A percentile compares a stretch with the other conserved stretches of the same genome.
Evolutionary conservation across 2,113 vertebrate species (phyloP).

Genomic region (Neoarius graeffei): DNA sequence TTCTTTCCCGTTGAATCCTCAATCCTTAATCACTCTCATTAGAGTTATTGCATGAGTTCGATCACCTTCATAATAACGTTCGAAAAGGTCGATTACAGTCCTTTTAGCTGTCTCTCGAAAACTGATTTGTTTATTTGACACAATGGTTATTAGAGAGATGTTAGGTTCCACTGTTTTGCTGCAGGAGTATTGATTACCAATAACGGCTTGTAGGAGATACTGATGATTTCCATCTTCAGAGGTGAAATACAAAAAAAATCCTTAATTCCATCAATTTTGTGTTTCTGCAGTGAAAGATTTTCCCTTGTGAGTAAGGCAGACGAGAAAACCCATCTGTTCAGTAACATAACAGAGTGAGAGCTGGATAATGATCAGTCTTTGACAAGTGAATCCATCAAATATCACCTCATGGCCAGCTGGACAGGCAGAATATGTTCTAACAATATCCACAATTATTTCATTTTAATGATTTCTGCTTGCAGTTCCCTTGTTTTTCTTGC

Average conservation of each 20-base stretch:
- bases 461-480: conserved; percentile 4
- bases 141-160: conserved; percentile 38
- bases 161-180: conserved; percentile 53
- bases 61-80: conserved; percentile 56
- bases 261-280: conserved; percentile 14
- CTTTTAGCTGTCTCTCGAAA: conserved; percentile 21
- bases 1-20: conserved; percentile 65
- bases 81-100: conserved; percentile 45
- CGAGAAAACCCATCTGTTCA: conserved; percentile 35
- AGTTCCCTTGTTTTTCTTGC: neutral
- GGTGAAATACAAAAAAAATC: conserved; percentile 22
- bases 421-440: conserved; percentile 40
- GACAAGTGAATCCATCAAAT: conserved; percentile 44
- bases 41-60: conserved; percentile 60
- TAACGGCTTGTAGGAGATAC: conserved; percentile 37
- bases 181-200: conserved; percentile 64
- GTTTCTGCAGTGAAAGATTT: conserved; percentile 23
- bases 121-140: conserved; percentile 23
- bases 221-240: conserved; percentile 32
- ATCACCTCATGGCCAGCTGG: conserved; percentile 28
- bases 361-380: conserved; percentile 42
- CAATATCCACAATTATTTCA: neutral
- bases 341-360: conserved; percentile 35
- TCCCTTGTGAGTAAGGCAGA: conserved; percentile 19
- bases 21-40: conserved; percentile 66